These are phyloP conservation scores for Drosophila multiciliata DNA, from an alignment of 2,888 invertebrate species.

Conservation along the genomic window DNA sequence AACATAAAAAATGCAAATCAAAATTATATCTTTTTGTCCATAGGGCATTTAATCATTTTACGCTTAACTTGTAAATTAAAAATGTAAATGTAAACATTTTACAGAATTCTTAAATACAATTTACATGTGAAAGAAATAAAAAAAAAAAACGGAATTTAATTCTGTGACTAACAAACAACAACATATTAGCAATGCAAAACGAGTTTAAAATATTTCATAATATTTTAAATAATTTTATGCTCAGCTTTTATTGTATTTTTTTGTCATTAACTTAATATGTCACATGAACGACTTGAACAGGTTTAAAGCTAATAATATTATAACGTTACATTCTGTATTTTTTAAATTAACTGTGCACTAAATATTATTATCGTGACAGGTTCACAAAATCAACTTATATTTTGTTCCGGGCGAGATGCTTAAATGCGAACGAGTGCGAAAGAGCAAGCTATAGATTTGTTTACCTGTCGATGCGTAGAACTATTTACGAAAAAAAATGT, in stretches of 20 bases:
- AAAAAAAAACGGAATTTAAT: slow-evolving; percentile 23
- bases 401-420: slow-evolving; percentile 39
- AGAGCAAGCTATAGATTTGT: slow-evolving; percentile 14
- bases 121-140: slow-evolving; percentile 21
- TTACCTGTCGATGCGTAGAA: slow-evolving; percentile 38
- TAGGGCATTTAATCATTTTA: not conserved
- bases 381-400: slow-evolving; percentile 25
- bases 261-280: slow-evolving; percentile 29
- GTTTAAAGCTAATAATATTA: slow-evolving; percentile 32
- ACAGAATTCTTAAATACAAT: slow-evolving; percentile 7
- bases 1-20: slow-evolving; percentile 14
- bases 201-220: slow-evolving; percentile 29
- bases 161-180: not conserved
- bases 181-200: slow-evolving; percentile 55
- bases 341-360: slow-evolving; percentile 21
- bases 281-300: slow-evolving; percentile 35
- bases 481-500: slow-evolving; percentile 17
- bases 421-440: not conserved
- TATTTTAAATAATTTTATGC: slow-evolving; percentile 28
- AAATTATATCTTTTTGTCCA: not conserved
- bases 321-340: slow-evolving; percentile 16
- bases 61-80: slow-evolving; percentile 9
- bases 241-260: slow-evolving; percentile 22
- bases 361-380: slow-evolving; percentile 33
- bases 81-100: slow-evolving; percentile 17